Percentiles rank a stretch among this genome's conserved stretches.
These are phyloP conservation scores for Cremastinae sp. DNA, from an alignment of 2,888 invertebrate genomes.

Conservation along the genomic window DNA sequence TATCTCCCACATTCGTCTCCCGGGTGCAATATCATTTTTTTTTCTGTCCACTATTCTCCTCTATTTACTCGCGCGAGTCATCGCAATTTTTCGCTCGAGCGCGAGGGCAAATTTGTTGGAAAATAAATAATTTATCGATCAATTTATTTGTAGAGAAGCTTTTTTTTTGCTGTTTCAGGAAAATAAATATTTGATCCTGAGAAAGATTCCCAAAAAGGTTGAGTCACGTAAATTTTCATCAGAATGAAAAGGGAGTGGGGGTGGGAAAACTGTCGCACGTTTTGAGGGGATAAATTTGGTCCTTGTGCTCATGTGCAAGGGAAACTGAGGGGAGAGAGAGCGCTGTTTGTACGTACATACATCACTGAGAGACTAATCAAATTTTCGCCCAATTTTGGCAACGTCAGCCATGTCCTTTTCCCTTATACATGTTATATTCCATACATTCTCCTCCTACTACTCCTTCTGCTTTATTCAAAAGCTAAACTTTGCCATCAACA, in stretches of 20 bases:
- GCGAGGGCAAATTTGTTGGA: too few relatives aligned
- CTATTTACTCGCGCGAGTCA: too few relatives aligned
- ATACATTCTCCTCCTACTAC: slow-evolving; percentile 1
- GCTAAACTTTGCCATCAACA: slow-evolving; percentile 64
- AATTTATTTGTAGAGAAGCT: not conserved
- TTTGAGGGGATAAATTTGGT: slow-evolving; percentile 37
- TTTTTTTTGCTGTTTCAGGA: not conserved
- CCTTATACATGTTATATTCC: slow-evolving; percentile 5
- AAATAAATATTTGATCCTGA: not conserved
- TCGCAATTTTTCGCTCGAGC: too few relatives aligned
- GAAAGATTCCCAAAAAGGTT: not conserved
- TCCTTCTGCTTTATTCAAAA: slow-evolving; percentile 38
- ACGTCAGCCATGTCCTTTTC: slow-evolving; percentile 33
- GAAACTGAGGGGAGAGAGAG: not conserved
- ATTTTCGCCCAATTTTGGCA: slow-evolving; percentile 67
- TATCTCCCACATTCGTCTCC: too few relatives aligned
- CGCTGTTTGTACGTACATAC: slow-evolving; percentile 10
- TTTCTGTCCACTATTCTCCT: too few relatives aligned
- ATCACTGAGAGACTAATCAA: slow-evolving; percentile 63
- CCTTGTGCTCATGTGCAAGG: slow-evolving; percentile 7
- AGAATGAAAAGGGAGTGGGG: not conserved
- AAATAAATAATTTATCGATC: too few relatives aligned
- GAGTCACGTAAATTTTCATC: slow-evolving; percentile 35
- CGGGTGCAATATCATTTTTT: too few relatives aligned
- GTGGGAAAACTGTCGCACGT: slow-evolving; percentile 18